Evolutionary conservation across 1,140 invertebrate genomes (phyloP).

Genomic region (Pseudomyrmex concolor): DNA sequence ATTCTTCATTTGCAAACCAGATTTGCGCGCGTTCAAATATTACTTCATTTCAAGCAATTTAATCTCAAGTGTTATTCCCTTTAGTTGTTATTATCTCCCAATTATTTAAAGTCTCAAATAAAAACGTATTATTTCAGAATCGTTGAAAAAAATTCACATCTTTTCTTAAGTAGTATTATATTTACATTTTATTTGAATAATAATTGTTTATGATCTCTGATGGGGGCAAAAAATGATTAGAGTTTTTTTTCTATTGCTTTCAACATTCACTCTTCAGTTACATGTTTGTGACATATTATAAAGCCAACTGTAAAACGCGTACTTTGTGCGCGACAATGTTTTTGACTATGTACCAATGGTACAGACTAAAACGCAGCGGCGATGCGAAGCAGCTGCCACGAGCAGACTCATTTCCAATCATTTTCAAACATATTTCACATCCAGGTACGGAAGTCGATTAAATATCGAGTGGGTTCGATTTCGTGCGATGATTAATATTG

Average conservation of each 20-base stretch:
- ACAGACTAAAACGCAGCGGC: constrained; percentile 52
- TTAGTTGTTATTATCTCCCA: too few species aligned
- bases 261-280: constrained; percentile 4
- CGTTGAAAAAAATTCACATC: too few species aligned
- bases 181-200: background rate
- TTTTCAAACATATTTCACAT: constrained; percentile 63
- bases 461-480: constrained; percentile 61
- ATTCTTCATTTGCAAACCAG: background rate
- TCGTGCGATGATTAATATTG: constrained; percentile 56
- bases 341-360: constrained; percentile 43
- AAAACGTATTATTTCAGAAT: too few species aligned
- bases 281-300: constrained; percentile 48
- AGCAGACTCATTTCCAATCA: constrained; percentile 71
- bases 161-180: too few species aligned
- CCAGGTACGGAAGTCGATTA: constrained; percentile 63
- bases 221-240: constrained; percentile 44
- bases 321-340: constrained; percentile 56
- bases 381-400: constrained; percentile 64
- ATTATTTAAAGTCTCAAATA: too few species aligned
- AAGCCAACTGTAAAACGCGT: constrained; percentile 51
- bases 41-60: too few species aligned
- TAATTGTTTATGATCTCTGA: constrained; percentile 6
- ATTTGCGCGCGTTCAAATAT: too few species aligned
- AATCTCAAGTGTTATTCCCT: too few species aligned
- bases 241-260: constrained; percentile 35